Conservation (phyloP, 2,888 invertebrate genomes). For the Microchrysa polita region DNA sequence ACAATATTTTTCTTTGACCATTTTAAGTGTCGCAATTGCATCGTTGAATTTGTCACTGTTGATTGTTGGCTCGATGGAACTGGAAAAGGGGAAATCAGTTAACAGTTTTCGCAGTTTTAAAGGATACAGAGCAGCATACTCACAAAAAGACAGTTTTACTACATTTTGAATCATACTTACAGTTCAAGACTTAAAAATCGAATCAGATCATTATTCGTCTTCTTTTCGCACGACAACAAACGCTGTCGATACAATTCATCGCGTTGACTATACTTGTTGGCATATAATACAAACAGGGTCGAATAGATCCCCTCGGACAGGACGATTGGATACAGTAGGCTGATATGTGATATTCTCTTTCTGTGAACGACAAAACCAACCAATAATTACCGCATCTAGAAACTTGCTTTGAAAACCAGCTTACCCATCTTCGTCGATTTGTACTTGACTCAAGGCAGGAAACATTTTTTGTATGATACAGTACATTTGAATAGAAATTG, state of each 20-base stretch:
- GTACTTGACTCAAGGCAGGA: constrained; percentile 67
- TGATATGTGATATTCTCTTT: constrained; percentile 62
- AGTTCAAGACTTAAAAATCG: constrained; percentile 50
- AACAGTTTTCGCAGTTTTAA: no score
- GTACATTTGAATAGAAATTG: constrained; percentile 77
- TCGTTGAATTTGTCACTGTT: constrained; percentile 57
- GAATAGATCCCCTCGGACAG: constrained; percentile 63
- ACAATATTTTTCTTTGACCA: constrained; percentile 62
- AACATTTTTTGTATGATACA: constrained; percentile 79
- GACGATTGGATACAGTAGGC: constrained; percentile 62
- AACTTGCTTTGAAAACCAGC: no score
- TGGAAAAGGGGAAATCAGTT: no score
- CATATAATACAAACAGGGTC: constrained; percentile 63
- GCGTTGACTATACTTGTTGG: constrained; percentile 62
- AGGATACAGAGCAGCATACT: no score
- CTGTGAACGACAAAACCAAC: constrained; percentile 38
- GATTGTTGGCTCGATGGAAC: constrained; percentile 54
- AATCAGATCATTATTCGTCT: constrained; percentile 56
- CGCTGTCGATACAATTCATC: constrained; percentile 63
- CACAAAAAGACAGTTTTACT: no score
- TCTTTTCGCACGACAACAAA: constrained; percentile 59
- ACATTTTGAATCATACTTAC: no score
- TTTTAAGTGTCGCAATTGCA: constrained; percentile 59
- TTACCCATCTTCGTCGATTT: constrained; percentile 27
- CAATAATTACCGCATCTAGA: no score